A percentile compares a stretch with the other conserved stretches of the same genome.
These are phyloP conservation scores for Dipodomys merriami DNA, from an alignment of 2,113 vertebrate species.

Conservation along the genomic window DNA sequence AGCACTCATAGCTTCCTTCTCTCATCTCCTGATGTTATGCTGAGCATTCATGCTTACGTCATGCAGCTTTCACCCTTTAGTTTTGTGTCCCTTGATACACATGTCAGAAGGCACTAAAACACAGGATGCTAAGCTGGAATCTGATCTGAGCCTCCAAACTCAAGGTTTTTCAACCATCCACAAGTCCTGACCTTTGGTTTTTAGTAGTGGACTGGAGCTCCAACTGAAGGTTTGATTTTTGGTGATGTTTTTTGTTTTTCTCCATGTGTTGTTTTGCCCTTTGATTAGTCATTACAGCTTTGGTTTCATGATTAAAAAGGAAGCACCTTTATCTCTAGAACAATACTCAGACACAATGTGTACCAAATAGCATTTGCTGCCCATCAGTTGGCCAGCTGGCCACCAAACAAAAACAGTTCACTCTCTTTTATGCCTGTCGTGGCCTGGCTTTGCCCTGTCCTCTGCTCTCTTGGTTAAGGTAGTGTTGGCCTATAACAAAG, in stretches of 20 bases:
- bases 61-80: background rate
- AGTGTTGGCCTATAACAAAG: background rate
- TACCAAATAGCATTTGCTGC: background rate
- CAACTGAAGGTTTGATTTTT: slow-evolving; percentile 7
- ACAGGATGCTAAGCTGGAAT: background rate
- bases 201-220: background rate
- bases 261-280: background rate
- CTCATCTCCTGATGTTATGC: background rate
- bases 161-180: background rate
- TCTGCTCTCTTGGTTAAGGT: background rate
- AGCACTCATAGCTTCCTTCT: background rate
- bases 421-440: background rate
- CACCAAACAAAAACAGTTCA: background rate
- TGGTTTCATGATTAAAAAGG: background rate
- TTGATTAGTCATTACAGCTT: background rate
- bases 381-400: background rate
- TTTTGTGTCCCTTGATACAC: background rate
- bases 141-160: background rate
- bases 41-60: background rate
- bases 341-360: background rate
- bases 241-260: background rate
- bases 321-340: background rate
- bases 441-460: background rate
- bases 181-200: background rate
- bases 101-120: background rate